These are phyloP conservation scores for Strigamia transsilvanica DNA, from an alignment of 2,888 invertebrate genomes.

Conservation along the genomic window DNA sequence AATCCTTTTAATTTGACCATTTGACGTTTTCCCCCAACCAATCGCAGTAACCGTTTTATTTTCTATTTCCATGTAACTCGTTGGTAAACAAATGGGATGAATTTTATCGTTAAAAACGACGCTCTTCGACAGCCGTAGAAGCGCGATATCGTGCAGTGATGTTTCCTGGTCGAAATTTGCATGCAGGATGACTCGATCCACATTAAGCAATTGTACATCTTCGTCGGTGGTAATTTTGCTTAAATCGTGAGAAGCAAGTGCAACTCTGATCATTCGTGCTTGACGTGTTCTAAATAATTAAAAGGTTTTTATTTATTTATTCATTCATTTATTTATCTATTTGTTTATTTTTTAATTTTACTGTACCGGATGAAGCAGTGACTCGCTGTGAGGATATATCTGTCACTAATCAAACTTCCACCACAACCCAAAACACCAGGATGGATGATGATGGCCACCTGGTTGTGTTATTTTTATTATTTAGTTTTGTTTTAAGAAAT, in stretches of 20 bases:
- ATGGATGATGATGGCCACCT: constrained; percentile 31
- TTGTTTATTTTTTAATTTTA: neutral
- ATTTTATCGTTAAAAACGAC: constrained; percentile 33
- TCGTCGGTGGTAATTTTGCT: neutral
- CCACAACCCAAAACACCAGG: constrained; percentile 49
- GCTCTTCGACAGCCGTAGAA: constrained; percentile 11
- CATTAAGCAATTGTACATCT: neutral
- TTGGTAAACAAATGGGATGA: constrained; percentile 50
- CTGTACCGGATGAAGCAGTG: constrained; percentile 41
- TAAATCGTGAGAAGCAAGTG: constrained; percentile 41
- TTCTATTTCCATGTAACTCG: neutral
- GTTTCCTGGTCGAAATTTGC: constrained; percentile 49
- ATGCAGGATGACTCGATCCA: constrained; percentile 50
- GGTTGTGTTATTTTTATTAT: neutral
- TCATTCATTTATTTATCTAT: neutral
- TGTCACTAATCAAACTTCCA: constrained; percentile 50
- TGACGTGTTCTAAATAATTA: constrained; percentile 18
- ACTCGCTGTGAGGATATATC: constrained; percentile 52
- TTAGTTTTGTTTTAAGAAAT: neutral
- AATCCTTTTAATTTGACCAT: constrained; percentile 32
- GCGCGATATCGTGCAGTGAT: constrained; percentile 49
- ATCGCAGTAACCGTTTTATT: constrained; percentile 2
- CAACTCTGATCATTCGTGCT: neutral
- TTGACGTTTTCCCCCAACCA: constrained; percentile 51
- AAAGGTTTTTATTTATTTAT: neutral